Conservation (phyloP, 2,113 vertebrate genomes). For the Entosphenus tridentatus region DNA sequence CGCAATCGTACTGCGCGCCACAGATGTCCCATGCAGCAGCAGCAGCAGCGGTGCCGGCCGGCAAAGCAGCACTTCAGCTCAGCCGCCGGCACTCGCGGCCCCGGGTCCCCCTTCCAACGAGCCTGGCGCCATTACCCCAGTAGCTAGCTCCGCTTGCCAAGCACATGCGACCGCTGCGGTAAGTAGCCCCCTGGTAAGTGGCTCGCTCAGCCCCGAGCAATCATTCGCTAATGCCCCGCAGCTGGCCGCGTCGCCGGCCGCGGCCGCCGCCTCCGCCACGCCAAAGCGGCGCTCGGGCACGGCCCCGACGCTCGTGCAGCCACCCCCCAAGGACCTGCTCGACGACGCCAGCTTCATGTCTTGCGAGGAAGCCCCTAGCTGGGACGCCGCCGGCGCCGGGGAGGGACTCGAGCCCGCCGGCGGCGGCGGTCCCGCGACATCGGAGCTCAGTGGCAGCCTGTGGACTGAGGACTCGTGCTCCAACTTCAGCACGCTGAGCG, state of each 20-base stretch:
- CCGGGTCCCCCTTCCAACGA: neutral
- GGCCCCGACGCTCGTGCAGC: conserved; percentile 45
- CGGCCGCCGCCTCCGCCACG: conserved; percentile 17
- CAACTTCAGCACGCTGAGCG: conserved; percentile 91
- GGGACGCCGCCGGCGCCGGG: too few relatives aligned
- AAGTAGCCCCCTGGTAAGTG: conserved; percentile 4
- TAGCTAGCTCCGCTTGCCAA: conserved; percentile 4
- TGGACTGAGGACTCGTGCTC: conserved; percentile 95
- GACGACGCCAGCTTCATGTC: conserved; percentile 76
- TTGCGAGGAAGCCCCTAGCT: conserved; percentile 37
- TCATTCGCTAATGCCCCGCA: neutral
- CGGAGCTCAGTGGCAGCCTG: conserved; percentile 91
- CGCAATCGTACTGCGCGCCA: neutral
- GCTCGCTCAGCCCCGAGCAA: neutral
- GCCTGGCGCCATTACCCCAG: neutral
- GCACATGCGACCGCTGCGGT: neutral
- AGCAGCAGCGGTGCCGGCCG: neutral
- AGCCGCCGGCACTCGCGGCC: conserved; percentile 2
- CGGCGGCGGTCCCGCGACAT: conserved; percentile 38
- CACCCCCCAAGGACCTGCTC: conserved; percentile 84
- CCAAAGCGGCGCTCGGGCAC: conserved; percentile 62
- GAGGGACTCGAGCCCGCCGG: too few relatives aligned
- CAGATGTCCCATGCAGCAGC: conserved; percentile 1
- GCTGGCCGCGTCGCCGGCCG: neutral
- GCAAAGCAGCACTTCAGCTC: neutral